phyloP scores from a whole-genome alignment of 2,797 vertebrate genomes.

The Gadopsis marmoratus region DNA sequence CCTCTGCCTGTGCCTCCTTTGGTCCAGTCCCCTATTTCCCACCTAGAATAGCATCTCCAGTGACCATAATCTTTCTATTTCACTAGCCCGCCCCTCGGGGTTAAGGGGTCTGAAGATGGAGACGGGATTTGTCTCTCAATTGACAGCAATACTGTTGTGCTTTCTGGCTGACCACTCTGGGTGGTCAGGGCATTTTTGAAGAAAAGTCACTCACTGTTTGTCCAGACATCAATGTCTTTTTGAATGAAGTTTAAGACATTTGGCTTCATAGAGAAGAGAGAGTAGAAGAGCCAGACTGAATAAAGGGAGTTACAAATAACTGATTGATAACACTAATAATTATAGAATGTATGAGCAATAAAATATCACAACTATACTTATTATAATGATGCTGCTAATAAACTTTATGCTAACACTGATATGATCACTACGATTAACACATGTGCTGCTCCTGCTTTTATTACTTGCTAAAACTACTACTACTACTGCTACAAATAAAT shows the following conservation, averaged over 20 bases:
- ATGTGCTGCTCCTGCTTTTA: not conserved
- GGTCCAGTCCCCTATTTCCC: slow-evolving; percentile 76
- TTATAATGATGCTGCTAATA: not conserved
- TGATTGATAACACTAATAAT: not conserved
- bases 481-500: not conserved
- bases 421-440: not conserved
- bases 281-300: not conserved
- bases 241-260: not conserved
- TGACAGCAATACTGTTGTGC: slow-evolving; percentile 76
- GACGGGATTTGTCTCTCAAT: slow-evolving; percentile 80
- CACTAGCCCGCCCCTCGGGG: slow-evolving; percentile 84
- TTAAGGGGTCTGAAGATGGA: slow-evolving; percentile 81
- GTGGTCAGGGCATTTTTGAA: slow-evolving; percentile 36
- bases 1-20: slow-evolving; percentile 63
- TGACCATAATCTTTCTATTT: slow-evolving; percentile 87
- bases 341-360: not conserved
- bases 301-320: not conserved
- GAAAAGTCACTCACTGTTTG: slow-evolving; percentile 29
- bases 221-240: slow-evolving; percentile 1
- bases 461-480: not conserved
- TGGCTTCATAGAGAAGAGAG: not conserved
- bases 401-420: not conserved
- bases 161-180: slow-evolving; percentile 70
- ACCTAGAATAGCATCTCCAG: slow-evolving; percentile 79
- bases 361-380: not conserved